Percentiles rank a stretch among this genome's conserved stretches.
phyloP scores from a whole-genome alignment of 2,797 vertebrate genomes.

The Anomalospiza imberbis region DNA sequence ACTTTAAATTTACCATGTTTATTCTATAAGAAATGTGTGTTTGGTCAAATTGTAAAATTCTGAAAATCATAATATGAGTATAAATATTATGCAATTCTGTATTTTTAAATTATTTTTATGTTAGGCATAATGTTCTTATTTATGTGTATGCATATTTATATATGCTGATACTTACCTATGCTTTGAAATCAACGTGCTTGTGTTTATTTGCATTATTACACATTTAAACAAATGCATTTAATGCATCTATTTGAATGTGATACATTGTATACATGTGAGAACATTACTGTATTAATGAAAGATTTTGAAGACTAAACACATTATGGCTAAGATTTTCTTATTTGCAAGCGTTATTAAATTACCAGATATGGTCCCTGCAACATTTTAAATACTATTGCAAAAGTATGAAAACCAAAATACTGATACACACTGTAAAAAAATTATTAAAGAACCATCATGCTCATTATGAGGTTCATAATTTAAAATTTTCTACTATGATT shows the following conservation, averaged over 20 bases:
- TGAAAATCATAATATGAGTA: conserved; percentile 26
- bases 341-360: conserved; percentile 62
- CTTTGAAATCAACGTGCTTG: conserved; percentile 68
- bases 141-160: conserved; percentile 41
- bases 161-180: conserved; percentile 56
- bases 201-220: conserved; percentile 71
- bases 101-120: conserved; percentile 16
- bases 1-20: neutral
- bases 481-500: conserved; percentile 61
- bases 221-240: conserved; percentile 73
- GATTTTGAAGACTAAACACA: conserved; percentile 8
- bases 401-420: neutral
- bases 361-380: neutral
- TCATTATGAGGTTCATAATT: conserved; percentile 37
- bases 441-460: neutral
- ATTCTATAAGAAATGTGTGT: neutral
- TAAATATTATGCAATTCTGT: conserved; percentile 1
- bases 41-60: neutral
- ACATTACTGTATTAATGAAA: conserved; percentile 39
- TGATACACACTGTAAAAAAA: neutral
- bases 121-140: conserved; percentile 44
- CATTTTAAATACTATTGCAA: neutral
- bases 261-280: conserved; percentile 40
- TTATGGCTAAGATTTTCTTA: conserved; percentile 62
- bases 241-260: conserved; percentile 73